Conservation (phyloP, 2,113 vertebrate species). For the Rhea pennata region DNA sequence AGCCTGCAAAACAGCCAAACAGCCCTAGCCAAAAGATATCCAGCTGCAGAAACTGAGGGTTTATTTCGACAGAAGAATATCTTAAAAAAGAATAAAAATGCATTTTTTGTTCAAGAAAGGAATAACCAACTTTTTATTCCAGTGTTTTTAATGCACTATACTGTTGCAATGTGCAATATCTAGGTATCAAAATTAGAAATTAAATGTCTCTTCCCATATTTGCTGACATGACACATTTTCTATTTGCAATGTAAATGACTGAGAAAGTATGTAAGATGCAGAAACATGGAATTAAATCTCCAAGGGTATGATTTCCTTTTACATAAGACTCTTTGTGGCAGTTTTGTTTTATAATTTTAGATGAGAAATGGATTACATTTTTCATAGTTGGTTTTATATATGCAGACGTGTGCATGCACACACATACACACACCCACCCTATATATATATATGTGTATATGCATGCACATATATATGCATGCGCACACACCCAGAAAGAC, state of each 20-base stretch:
- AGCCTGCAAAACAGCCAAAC: fast-evolving
- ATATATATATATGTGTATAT: no score
- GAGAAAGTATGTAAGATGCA: background rate
- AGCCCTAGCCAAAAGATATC: background rate
- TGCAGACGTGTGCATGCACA: background rate
- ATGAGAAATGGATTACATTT: background rate
- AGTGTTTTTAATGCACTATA: background rate
- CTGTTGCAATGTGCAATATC: background rate
- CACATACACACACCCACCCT: background rate
- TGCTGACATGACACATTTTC: background rate
- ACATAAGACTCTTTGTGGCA: background rate
- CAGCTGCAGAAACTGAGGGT: background rate
- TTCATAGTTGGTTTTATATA: background rate
- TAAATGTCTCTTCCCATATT: background rate
- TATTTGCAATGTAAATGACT: background rate
- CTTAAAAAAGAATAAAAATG: background rate
- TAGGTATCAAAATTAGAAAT: background rate
- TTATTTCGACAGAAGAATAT: background rate
- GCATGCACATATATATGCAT: background rate
- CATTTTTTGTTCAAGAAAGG: background rate
- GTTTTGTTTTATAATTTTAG: background rate
- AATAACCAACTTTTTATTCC: background rate
- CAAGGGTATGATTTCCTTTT: background rate
- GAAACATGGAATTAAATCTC: background rate
- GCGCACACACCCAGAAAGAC: background rate